Evolutionary conservation across 2,113 vertebrate species (phyloP).

Genomic region (Trochalopteron elliotii): DNA sequence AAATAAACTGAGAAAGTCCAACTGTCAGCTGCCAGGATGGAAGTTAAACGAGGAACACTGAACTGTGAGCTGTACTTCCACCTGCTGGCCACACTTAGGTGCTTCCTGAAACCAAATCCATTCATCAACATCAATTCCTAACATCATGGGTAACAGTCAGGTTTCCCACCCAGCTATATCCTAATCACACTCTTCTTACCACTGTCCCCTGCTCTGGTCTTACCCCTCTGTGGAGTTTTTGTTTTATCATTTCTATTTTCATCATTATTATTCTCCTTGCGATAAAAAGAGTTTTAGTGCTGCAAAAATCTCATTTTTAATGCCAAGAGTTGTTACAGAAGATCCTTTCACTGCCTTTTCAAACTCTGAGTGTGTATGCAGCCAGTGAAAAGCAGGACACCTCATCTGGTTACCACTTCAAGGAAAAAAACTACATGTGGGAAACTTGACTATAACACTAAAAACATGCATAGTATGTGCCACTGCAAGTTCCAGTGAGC

Average conservation of each 20-base stretch:
- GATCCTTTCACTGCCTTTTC: neutral
- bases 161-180: neutral
- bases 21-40: neutral
- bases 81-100: neutral
- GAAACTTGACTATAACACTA: neutral
- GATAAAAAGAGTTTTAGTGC: neutral
- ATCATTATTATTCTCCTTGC: neutral
- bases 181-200: neutral
- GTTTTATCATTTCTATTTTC: neutral
- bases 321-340: neutral
- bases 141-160: neutral
- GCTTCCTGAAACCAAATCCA: neutral
- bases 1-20: neutral
- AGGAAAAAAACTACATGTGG: neutral
- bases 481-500: neutral
- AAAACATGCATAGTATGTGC: fast-evolving
- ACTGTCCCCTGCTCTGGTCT: neutral
- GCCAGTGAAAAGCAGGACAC: neutral
- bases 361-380: neutral
- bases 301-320: neutral
- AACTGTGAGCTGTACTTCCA: neutral
- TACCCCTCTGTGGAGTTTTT: neutral
- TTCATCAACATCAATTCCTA: neutral
- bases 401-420: neutral
- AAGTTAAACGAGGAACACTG: neutral